Evolutionary conservation across 2,888 invertebrate genomes (phyloP), one percentile per base, ranked within the genome.

Genomic region (Torymus texanus): DNA sequence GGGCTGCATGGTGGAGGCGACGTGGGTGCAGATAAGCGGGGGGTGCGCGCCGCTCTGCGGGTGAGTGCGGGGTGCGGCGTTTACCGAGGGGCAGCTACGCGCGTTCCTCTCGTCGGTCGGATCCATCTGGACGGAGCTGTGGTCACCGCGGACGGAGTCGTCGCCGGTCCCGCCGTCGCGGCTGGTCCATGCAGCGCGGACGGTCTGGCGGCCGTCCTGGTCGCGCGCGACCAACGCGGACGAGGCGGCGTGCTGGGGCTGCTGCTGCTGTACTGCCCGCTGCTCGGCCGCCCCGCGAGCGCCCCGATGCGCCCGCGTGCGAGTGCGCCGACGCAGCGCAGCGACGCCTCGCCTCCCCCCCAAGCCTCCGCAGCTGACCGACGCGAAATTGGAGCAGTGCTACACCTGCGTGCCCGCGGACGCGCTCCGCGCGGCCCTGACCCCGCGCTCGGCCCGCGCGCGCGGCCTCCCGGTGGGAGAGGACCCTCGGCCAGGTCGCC

Each of bases 61-160:
- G 29, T 5, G 29, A 1, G 29, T 29, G 29, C 29, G 29, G 29
- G 29, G 29, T 24, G 29, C 29, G 29, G 3, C 29, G 29, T 61
- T 56, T 83, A 87, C 85, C 82, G 86, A 85, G 51, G 86, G 85
- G 81, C 86, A 87, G 83, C 86, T 87, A 75, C 84, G 85, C 51
- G 85, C 83, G 81, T 83, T 85, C 84, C 83, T 84, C 70, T 75
- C 82, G 77, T 82, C 82, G 77, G 65, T 81, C 53, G 83, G 75
- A 81, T 85, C 83, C 85, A 82, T 85, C 73, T 80, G 83, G 71
- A 81, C 75, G 61, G 81, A 78, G 79, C 75, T 82, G 82, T 82
- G 83, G 81, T 82, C 82, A 74, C 10, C 50, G 50, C n/a, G 58
- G 58, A 65, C 18, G 73, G 50, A 41, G 41, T 41, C 41, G 8